Percentiles rank a stretch among this genome's conserved stretches.
These are phyloP conservation scores for Bostrychus sinensis DNA, from an alignment of 2,113 vertebrate genomes.

Conservation along the genomic window DNA sequence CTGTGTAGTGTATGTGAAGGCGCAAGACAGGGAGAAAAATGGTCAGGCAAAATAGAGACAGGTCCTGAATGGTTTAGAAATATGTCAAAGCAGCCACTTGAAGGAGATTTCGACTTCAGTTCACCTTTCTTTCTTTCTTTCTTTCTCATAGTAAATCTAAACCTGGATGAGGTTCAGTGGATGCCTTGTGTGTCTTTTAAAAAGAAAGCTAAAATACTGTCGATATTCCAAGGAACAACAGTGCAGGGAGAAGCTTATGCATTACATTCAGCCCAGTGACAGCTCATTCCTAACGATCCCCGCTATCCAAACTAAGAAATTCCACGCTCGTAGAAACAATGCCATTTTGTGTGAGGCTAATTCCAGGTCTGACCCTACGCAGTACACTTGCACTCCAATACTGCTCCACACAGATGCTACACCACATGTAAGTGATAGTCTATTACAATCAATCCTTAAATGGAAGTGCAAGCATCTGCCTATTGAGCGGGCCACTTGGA, in stretches of 20 bases:
- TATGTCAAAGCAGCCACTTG: conserved; percentile 61
- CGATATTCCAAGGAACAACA: conserved; percentile 18
- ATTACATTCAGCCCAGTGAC: conserved; percentile 54
- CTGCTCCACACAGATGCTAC: conserved; percentile 58
- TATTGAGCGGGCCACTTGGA: conserved; percentile 66
- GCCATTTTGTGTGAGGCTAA: conserved; percentile 31
- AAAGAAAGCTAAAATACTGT: conserved; percentile 55
- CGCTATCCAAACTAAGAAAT: conserved; percentile 56
- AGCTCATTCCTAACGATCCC: conserved; percentile 57
- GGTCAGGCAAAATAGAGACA: conserved; percentile 46
- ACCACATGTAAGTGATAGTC: conserved; percentile 64
- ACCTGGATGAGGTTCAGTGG: conserved; percentile 55
- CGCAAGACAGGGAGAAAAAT: conserved; percentile 43
- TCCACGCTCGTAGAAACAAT: conserved; percentile 33
- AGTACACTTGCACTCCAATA: conserved; percentile 37
- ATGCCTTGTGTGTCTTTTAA: conserved; percentile 45
- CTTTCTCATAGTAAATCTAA: conserved; percentile 64
- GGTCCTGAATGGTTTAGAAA: conserved; percentile 48
- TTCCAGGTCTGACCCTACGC: conserved; percentile 39
- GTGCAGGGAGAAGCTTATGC: conserved; percentile 6
- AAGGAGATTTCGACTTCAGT: conserved; percentile 25
- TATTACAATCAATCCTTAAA: conserved; percentile 75
- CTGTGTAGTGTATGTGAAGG: conserved; percentile 45
- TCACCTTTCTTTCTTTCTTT: conserved; percentile 55
- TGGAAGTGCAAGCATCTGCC: conserved; percentile 73